Evolutionary conservation across 2,113 vertebrate genomes (phyloP).

Genomic region (Drymodes brunneopygia): DNA sequence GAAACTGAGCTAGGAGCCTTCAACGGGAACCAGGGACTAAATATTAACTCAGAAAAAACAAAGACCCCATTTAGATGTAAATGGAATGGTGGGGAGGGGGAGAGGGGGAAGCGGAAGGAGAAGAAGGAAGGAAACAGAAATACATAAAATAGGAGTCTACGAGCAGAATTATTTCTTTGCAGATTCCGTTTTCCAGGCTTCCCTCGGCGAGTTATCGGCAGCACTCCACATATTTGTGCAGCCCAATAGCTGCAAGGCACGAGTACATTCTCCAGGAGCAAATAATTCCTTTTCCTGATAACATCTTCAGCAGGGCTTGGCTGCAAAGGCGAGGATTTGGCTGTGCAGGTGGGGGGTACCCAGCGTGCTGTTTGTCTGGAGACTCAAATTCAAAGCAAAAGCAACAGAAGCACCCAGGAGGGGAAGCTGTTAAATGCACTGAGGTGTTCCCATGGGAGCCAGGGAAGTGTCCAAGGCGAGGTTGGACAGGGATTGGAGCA

Average conservation of each 20-base stretch:
- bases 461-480: background rate
- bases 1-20: background rate
- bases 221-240: background rate
- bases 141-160: background rate
- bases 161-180: background rate
- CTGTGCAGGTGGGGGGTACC: background rate
- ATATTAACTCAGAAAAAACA: slow-evolving; percentile 23
- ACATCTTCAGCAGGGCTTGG: background rate
- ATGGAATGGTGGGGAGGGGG: background rate
- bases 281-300: slow-evolving; percentile 33
- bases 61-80: slow-evolving; percentile 31
- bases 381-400: background rate
- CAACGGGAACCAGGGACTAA: background rate
- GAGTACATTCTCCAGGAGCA: slow-evolving; percentile 25
- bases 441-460: background rate
- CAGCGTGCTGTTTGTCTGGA: background rate
- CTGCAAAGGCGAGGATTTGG: background rate
- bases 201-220: background rate
- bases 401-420: background rate
- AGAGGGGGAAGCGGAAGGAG: rapidly evolving
- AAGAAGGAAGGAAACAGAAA: slow-evolving; percentile 31
- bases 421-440: background rate
- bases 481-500: background rate
- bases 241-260: background rate
- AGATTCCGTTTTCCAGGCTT: slow-evolving; percentile 16